phyloP scores from a whole-genome alignment of 2,113 vertebrate genomes.

The Eonycteris spelaea region DNA sequence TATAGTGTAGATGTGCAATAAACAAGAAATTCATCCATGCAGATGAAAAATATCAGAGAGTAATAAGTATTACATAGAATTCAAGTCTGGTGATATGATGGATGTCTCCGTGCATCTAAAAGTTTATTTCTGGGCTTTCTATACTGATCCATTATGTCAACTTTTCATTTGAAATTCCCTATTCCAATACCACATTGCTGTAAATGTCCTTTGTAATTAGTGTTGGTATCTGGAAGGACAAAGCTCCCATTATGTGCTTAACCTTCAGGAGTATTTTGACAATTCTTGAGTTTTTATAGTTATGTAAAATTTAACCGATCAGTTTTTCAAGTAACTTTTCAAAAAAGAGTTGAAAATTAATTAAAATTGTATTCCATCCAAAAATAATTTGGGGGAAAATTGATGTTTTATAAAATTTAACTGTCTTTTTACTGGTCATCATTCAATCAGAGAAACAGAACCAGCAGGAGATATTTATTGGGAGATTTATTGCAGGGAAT shows the following conservation, averaged over 20 bases:
- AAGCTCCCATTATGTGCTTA: background rate
- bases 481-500: background rate
- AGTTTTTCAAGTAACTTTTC: background rate
- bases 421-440: background rate
- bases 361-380: background rate
- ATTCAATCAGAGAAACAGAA: background rate
- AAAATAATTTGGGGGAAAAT: slow-evolving; percentile 20
- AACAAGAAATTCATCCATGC: background rate
- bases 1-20: background rate
- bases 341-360: background rate
- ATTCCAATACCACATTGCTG: background rate
- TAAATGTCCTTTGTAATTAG: background rate
- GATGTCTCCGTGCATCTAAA: background rate
- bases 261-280: background rate
- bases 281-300: slow-evolving; percentile 23
- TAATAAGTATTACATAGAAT: background rate
- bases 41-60: background rate
- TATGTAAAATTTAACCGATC: background rate
- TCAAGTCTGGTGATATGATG: background rate
- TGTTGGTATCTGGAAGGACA: background rate
- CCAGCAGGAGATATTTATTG: background rate
- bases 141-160: background rate
- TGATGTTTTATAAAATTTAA: background rate
- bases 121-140: background rate
- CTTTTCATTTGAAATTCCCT: slow-evolving; percentile 12